A percentile compares a stretch with the other conserved stretches of the same genome.
Conservation (phyloP, 2,888 invertebrate species). For the Trichopria drosophilae region DNA sequence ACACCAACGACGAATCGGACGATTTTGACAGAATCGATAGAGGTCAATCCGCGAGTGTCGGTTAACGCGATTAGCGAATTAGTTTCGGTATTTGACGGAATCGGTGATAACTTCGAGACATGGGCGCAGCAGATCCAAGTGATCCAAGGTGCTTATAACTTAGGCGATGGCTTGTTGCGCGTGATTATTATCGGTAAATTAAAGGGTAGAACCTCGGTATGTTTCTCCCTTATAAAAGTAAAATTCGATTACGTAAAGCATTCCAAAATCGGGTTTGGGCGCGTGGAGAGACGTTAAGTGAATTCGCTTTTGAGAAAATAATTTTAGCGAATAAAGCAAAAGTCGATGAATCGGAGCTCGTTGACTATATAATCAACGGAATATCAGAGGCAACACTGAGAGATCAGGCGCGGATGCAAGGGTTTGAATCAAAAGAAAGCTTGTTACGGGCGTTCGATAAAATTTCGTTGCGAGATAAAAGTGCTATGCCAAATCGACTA, state of each 20-base stretch:
- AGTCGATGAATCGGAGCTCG: constrained; percentile 15
- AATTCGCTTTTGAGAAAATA: constrained; percentile 17
- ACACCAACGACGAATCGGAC: too few relatives aligned
- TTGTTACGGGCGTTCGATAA: background rate
- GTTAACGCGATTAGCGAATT: constrained; percentile 13
- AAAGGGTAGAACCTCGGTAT: constrained; percentile 5
- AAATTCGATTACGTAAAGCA: constrained; percentile 10
- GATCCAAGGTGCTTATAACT: constrained; percentile 3
- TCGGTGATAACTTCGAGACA: constrained; percentile 9
- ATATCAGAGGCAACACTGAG: constrained; percentile 14
- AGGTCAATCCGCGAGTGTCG: constrained; percentile 5
- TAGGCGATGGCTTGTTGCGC: constrained; percentile 4
- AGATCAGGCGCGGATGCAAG: constrained; percentile 3
- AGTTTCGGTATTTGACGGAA: background rate
- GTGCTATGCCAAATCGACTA: too few relatives aligned
- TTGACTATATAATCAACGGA: constrained; percentile 22
- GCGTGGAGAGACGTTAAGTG: constrained; percentile 8
- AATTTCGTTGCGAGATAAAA: too few relatives aligned
- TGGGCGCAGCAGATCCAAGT: constrained; percentile 14
- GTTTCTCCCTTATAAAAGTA: constrained; percentile 10
- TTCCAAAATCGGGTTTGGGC: constrained; percentile 17
- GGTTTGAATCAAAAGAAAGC: background rate
- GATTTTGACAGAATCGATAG: too few relatives aligned
- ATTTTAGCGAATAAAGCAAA: constrained; percentile 21
- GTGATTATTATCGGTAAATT: constrained; percentile 14